These are phyloP conservation scores for Argya squamiceps DNA, from an alignment of 2,797 vertebrate genomes.

Conservation along the genomic window DNA sequence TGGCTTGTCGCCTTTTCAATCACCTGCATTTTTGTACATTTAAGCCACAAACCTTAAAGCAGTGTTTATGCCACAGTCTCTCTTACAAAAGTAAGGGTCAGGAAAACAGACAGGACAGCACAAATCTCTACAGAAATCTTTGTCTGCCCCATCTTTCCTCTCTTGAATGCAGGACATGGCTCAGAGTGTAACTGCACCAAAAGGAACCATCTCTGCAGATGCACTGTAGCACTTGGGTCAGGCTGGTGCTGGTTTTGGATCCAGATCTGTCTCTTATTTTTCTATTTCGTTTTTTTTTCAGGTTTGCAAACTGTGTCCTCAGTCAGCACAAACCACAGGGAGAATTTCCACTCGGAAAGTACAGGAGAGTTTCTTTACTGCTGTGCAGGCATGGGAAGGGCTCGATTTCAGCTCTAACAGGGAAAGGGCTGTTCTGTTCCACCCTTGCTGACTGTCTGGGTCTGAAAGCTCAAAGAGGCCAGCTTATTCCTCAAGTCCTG, in stretches of 20 bases:
- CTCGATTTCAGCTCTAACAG: conserved; percentile 2
- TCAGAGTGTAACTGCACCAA: background rate
- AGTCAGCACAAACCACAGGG: conserved; percentile 41
- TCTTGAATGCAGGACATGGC: background rate
- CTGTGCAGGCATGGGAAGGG: background rate
- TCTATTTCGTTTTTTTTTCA: background rate
- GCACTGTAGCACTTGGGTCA: fast-evolving
- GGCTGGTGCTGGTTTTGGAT: background rate
- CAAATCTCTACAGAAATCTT: background rate
- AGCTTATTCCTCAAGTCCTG: conserved; percentile 45
- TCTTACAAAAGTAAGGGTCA: background rate
- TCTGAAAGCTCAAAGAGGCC: conserved; percentile 16
- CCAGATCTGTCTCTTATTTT: background rate
- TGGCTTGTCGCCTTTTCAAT: background rate
- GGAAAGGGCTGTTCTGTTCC: conserved; percentile 48
- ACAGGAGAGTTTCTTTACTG: background rate
- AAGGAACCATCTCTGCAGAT: background rate
- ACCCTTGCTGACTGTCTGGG: background rate
- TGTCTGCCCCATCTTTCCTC: background rate
- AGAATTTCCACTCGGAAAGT: conserved; percentile 53
- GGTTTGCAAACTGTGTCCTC: conserved; percentile 15
- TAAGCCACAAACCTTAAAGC: background rate
- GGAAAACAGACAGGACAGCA: background rate
- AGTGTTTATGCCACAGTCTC: background rate
- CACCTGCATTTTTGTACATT: background rate